A percentile compares a stretch with the other conserved stretches of the same genome.
Conservation (phyloP, 2,888 invertebrate genomes). For the Lutraria lutraria region DNA sequence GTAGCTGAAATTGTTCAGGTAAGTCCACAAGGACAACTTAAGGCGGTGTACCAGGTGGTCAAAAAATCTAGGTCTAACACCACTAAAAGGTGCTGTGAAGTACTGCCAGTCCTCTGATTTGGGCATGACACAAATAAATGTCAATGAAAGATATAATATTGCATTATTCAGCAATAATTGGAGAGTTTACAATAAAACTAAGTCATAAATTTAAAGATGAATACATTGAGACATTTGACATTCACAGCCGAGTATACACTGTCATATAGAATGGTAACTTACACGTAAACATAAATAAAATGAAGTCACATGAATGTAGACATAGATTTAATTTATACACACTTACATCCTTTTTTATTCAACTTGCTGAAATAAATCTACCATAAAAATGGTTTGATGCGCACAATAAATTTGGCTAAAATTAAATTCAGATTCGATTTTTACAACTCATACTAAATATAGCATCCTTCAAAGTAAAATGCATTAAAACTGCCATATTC, state of each 20-base stretch:
- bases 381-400: background rate
- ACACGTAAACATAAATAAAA: background rate
- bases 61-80: background rate
- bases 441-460: background rate
- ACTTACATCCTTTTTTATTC: background rate
- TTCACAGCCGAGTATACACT: background rate
- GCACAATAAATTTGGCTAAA: background rate
- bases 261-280: background rate
- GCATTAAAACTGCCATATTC: background rate
- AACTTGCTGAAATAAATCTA: constrained; percentile 1
- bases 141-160: background rate
- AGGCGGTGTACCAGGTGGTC: background rate
- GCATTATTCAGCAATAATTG: background rate
- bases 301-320: constrained; percentile 1
- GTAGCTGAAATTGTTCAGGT: too few relatives aligned
- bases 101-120: background rate
- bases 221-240: background rate
- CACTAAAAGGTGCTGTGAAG: background rate
- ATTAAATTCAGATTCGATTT: background rate
- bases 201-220: background rate
- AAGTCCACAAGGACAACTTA: too few relatives aligned
- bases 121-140: background rate
- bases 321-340: constrained; percentile 19
- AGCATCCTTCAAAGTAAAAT: background rate
- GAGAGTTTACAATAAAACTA: background rate